phyloP scores from a whole-genome alignment of 2,797 vertebrate species.

The Mormyrops boulengeri region DNA sequence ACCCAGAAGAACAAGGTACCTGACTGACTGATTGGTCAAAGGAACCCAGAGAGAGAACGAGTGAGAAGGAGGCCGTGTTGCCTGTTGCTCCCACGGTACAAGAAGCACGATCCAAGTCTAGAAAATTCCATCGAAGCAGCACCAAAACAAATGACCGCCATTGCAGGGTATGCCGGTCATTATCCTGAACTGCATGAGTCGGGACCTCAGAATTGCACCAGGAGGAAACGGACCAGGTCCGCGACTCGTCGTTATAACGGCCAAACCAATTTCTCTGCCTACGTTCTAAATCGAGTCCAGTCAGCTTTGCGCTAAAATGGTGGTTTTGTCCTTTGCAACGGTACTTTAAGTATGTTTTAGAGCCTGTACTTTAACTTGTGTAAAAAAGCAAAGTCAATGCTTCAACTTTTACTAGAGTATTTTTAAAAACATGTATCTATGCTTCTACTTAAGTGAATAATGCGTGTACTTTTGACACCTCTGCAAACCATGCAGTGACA shows the following conservation, averaged over 20 bases:
- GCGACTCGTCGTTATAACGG: not conserved
- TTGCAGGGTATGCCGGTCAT: not conserved
- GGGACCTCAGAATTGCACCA: not conserved
- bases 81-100: not conserved
- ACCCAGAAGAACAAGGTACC: not conserved
- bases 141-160: not conserved
- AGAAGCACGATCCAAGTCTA: not conserved
- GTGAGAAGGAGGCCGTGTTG: not conserved
- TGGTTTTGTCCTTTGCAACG: no score
- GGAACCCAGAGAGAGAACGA: not conserved
- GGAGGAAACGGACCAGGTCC: not conserved
- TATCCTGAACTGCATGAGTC: not conserved
- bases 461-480: no score
- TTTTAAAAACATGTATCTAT: no score
- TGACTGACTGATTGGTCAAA: not conserved
- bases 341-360: no score
- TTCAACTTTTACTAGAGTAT: no score
- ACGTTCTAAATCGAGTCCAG: no score
- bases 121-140: not conserved
- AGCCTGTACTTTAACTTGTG: no score
- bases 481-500: not conserved
- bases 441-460: no score
- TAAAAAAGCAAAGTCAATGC: no score
- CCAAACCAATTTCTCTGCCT: no score
- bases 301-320: no score